Evolutionary conservation across 1,140 invertebrate genomes (phyloP).

Genomic region (Drosophila gunungcola): DNA sequence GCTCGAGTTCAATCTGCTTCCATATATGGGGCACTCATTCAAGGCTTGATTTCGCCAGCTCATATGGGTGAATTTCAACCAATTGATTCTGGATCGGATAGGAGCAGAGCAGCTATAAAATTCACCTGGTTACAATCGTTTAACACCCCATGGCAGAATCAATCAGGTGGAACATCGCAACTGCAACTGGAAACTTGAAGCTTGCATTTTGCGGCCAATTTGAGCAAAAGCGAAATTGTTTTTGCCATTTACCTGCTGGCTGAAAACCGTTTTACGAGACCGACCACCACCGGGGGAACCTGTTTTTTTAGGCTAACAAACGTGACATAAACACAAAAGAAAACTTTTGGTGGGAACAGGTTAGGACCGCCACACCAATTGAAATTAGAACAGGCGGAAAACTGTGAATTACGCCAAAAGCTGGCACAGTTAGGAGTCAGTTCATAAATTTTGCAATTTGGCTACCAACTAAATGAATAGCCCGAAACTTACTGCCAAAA

Average conservation of each 20-base stretch:
- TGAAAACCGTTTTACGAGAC: slow-evolving; percentile 24
- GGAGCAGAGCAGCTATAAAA: slow-evolving; percentile 19
- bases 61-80: slow-evolving; percentile 41
- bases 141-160: slow-evolving; percentile 30
- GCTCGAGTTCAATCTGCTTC: slow-evolving; percentile 2
- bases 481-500: not conserved
- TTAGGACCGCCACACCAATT: slow-evolving; percentile 54
- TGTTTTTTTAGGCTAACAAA: slow-evolving; percentile 69
- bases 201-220: slow-evolving; percentile 52
- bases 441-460: slow-evolving; percentile 45
- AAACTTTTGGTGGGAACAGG: slow-evolving; percentile 71
- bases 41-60: slow-evolving; percentile 23
- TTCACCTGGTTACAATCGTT: slow-evolving; percentile 20
- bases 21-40: slow-evolving; percentile 41
- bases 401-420: slow-evolving; percentile 61
- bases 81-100: slow-evolving; percentile 21
- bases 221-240: slow-evolving; percentile 69
- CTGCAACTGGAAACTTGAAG: slow-evolving; percentile 26
- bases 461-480: slow-evolving; percentile 33
- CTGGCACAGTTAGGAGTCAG: slow-evolving; percentile 65
- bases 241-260: slow-evolving; percentile 47
- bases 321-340: slow-evolving; percentile 77
- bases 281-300: slow-evolving; percentile 46
- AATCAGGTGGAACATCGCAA: slow-evolving; percentile 59
- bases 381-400: slow-evolving; percentile 73